Percentiles rank a stretch among this genome's conserved stretches.
These are phyloP conservation scores for Myotis myotis DNA, from an alignment of 2,797 vertebrate genomes.

Conservation along the genomic window DNA sequence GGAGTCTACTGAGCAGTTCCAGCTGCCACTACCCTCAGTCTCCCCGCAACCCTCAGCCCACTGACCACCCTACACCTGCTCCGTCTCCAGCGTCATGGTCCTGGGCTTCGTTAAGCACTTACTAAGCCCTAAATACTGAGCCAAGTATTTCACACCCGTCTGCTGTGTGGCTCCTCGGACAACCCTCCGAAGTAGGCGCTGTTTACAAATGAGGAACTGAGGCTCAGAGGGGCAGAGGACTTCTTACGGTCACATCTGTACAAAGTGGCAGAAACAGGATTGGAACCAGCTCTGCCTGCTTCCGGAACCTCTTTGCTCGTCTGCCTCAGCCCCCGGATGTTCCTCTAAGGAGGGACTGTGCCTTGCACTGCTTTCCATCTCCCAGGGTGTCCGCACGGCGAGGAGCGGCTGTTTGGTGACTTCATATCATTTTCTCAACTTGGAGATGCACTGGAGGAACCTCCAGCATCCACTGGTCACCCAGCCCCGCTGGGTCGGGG, in stretches of 20 bases:
- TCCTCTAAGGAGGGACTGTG: not conserved
- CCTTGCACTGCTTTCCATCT: not conserved
- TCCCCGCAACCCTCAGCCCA: not conserved
- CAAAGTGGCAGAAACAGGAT: not conserved
- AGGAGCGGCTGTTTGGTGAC: not conserved
- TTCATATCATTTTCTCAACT: not conserved
- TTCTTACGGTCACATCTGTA: not conserved
- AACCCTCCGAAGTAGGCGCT: not conserved
- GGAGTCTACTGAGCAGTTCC: not conserved
- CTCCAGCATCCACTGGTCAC: not conserved
- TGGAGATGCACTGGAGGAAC: not conserved
- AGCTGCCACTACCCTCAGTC: not conserved
- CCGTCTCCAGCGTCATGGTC: fast-evolving
- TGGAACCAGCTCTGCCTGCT: not conserved
- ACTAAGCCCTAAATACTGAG: not conserved
- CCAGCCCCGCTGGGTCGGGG: not conserved
- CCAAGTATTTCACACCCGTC: not conserved
- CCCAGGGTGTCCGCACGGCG: not conserved
- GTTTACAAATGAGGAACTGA: not conserved
- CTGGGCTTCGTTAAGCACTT: not conserved
- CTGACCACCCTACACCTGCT: fast-evolving
- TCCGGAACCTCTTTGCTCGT: not conserved
- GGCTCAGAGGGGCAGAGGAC: not conserved
- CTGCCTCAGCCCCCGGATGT: too few relatives aligned
- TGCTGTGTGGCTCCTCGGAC: not conserved